Evolutionary conservation across 2,113 vertebrate genomes (phyloP), one percentile per base, ranked within the genome.

Genomic region (Mormyrus iriodes): DNA sequence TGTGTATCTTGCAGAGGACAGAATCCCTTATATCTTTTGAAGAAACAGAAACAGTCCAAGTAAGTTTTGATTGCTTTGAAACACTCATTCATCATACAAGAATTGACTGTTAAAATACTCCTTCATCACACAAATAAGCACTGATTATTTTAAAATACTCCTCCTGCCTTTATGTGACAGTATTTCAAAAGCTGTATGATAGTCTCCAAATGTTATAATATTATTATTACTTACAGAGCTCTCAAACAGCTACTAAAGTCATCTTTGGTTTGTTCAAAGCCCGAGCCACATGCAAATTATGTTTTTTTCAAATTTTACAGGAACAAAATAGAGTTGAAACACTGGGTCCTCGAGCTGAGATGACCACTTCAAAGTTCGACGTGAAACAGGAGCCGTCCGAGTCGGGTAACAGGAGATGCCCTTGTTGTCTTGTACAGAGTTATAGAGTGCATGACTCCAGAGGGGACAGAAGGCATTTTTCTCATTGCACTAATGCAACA

Each of bases 1-100:
- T 88, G 3, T 86, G 1, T 46, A n/a, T 87, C 84, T 89, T 76
- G 42, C 92, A 96, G 95, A 93, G 91, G 69, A 82, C 90, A 2
- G 93, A 94, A 90, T 92, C 94, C 17, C 94, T 95, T 0, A 95
- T 96, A 19, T 91, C 95, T 31, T 96, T 96, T 91, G 94, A 94
- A 13, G 94, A 95, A 17, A 44, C 92, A 48, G 89, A 88, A 61
- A 84, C 35, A 17, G 91, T 90, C 88, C 87, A 87, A 13, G 46
- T n/a, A 88, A 93, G 91, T 86, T 91, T 88, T 93, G 94, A 94
- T 88, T 85, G 39, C 10, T 46, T 86, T 69, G 9, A 55, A 55
- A 85, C 8, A 31, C 5, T 44, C 19, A 84, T 55, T 53, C 39
- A 58, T 49, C 52, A 8, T 79, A 19, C 10, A 49, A 39, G 12